Conservation (phyloP, 1,140 invertebrate genomes). For the Chrysopa pallens region DNA sequence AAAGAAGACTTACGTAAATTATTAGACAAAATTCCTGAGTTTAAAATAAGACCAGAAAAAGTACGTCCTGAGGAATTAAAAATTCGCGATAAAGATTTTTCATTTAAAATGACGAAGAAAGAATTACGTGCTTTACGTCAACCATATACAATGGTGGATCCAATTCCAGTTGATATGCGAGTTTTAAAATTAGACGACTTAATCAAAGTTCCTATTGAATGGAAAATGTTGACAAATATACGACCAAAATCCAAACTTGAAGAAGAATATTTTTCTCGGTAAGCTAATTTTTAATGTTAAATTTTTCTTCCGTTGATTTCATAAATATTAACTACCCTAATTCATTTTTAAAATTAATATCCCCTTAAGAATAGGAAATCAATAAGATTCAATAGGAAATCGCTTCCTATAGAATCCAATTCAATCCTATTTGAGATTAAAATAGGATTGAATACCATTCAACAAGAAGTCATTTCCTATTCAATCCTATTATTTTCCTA, state of each 20-base stretch:
- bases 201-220: slow-evolving; percentile 72
- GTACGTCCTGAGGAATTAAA: slow-evolving; percentile 44
- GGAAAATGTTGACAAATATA: slow-evolving; percentile 78
- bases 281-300: slow-evolving; percentile 8
- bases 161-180: slow-evolving; percentile 66
- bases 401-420: no score
- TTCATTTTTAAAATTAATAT: no score
- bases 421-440: no score
- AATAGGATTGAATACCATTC: no score
- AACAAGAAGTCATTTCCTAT: no score
- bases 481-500: no score
- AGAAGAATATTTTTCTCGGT: slow-evolving; percentile 76
- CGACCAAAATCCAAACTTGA: slow-evolving; percentile 65
- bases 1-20: slow-evolving; percentile 67
- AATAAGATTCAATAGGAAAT: no score
- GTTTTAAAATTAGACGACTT: slow-evolving; percentile 58
- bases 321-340: no score
- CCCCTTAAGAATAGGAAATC: not conserved
- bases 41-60: slow-evolving; percentile 75
- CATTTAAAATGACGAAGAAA: slow-evolving; percentile 45
- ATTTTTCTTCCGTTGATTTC: not conserved
- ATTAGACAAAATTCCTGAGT: slow-evolving; percentile 73
- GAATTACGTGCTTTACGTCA: slow-evolving; percentile 37
- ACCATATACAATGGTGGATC: slow-evolving; percentile 55
- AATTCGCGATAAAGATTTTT: slow-evolving; percentile 38